Base-by-base conservation (phyloP, 2,797 vertebrate species). In the Mycteria americana region DNA sequence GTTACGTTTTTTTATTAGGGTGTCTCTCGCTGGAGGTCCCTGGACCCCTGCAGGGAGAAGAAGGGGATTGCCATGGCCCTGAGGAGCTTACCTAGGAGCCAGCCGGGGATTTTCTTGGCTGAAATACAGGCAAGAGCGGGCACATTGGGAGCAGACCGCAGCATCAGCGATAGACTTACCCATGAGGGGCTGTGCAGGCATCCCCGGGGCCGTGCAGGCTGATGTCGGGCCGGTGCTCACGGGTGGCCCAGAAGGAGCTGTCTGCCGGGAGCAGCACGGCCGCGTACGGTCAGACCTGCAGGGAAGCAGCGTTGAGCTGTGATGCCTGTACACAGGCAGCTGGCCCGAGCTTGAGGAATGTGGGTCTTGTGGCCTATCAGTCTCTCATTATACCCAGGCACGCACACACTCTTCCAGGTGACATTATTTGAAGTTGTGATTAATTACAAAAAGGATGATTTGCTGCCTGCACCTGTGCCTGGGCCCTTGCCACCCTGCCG, bases 271-370 rank as follows among this genome's bases (percentile, higher is more conserved):
- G 1, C 9, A 25, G 45, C 41, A 12, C 0, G 10, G 74, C 67
- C 3, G 1, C 1, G 0, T 6, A 33, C 1, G 1, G 30, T 24
- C 56, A 33, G 45, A 46, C 22, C 25, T 56, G 37, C 50, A 21
- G 46, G 65, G 33, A 50, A 18, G 33, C 1, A 24, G 10, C 1
- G 1, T 23, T 39, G 41, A 18, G 59, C 46, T 1, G 0, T 10
- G 9, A 6, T 41, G n/a, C 21, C 53, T 35, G 28, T 27, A 19
- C 16, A 2, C 17, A 19, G 53, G 45, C 31, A 27, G 5, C 48
- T 2, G 2, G 39, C 25, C 56, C 22, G 35, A 43, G n/a, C 24
- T 46, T n/a, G 56, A 64, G 18, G 27, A 37, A n/a, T 11, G n/a
- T 24, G 39, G 15, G 18, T 33, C 39, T 35, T 23, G 10, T 24